Evolutionary conservation across 2,797 vertebrate species (phyloP), one percentile per base, ranked within the genome.

Genomic region (Aplochiton taeniatus): DNA sequence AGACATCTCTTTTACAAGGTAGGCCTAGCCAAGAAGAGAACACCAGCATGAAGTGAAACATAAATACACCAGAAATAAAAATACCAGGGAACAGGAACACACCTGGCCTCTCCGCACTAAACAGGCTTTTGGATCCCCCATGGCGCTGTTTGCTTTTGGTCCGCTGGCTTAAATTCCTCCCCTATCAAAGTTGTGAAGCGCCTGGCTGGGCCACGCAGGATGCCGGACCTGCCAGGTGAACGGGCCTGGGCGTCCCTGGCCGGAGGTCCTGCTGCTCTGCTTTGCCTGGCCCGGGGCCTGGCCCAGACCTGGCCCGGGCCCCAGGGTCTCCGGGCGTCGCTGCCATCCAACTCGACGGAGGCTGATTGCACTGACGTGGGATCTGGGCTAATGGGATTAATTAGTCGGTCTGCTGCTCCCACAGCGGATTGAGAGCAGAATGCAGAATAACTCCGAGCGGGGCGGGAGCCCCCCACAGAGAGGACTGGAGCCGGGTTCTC

Each of bases 371-470:
- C 58, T 66, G 70, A 77, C 71, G 61, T 69, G 63, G 64, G 74
- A 74, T 74, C 72, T 81, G 66, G 74, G 73, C 57, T 77, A 80
- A 80, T 84, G 78, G 73, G 73, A 83, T 85, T 84, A 79, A 85
- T 83, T 69, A 62, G 71, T 61, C 75, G 67, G 72, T 72, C 57
- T 74, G 55, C 76, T 68, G 66, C 74, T 79, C 78, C 79, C 58
- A 63, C 62, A 69, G 67, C 59, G 47, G 72, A 75, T 74, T 70
- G 50, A 58, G 41, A 13, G 66, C 60, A 56, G 60, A 72, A 61
- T 60, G 58, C 65, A 72, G 63, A 73, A 73, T 61, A 67, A 18
- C 58, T 79, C 18, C 47, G 51, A 61, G 62, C 17, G 31, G 43
- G 31, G 61, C 65, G 59, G 51, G 62, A 46, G 59, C 74, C 73